Evolutionary conservation across 2,888 invertebrate species (phyloP), one percentile per base, ranked within the genome.

Genomic region (Lasiommata megera): DNA sequence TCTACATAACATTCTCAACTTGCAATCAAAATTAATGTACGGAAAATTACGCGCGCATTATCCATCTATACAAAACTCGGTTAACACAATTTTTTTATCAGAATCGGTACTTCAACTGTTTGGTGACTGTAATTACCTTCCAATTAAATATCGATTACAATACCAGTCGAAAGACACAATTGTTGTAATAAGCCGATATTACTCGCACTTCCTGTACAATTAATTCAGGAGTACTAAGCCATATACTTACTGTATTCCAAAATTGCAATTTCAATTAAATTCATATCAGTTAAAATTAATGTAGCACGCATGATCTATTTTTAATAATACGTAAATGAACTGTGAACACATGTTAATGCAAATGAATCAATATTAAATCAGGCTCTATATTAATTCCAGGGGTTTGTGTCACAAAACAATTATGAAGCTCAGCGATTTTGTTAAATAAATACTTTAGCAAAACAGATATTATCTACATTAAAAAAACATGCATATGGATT

Each of bases 291-390:
- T 28, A 14, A 44, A 44, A 28, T 28, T 9, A 29, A 44, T 44
- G 28, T 44, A 44, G 28, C 44, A 28, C 14, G 44, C 28, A 44
- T 28, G 44, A 44, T 44, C 28, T 44, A 28, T 28, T 28, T 28
- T 28, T 23, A 23, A 23, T 23, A 28, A 43, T 12, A 43, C 7
- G 7, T 43, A 43, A 28, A 3, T 43, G 23, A 28, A 43, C 23
- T 7, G 43, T 28, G 40, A 40, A 40, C 9, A 18, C 17, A 18
- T 11, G 23, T 44, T 44, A 23, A 43, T 29, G 9, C 14, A 44
- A 43, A 29, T 44, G 12, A 28, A 14, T 44, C 14, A 44, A 14
- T 44, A 29, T n/a, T n/a, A n/a, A n/a, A n/a, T n/a, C 44, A 29
- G 14, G 14, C 28, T 12, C 44, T 44, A 28, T n/a, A n/a, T 29